phyloP scores from a whole-genome alignment of 2,888 invertebrate genomes.

The Synanthedon vespiformis region DNA sequence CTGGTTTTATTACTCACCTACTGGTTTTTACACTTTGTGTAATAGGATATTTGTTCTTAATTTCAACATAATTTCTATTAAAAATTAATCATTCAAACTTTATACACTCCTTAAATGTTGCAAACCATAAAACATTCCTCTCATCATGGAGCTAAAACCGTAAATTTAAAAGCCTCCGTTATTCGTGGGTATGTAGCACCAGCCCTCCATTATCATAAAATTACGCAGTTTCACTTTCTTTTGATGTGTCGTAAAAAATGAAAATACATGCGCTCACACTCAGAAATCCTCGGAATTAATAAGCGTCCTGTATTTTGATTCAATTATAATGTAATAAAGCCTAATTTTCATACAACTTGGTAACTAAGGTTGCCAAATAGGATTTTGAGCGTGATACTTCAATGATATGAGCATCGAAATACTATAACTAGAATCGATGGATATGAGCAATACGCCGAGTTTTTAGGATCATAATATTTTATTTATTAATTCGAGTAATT shows the following conservation, averaged over 20 bases:
- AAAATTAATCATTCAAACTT: too few relatives aligned
- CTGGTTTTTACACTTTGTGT: too few relatives aligned
- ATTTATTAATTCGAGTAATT: too few relatives aligned
- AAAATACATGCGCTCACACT: slow-evolving; percentile 37
- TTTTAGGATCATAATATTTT: too few relatives aligned
- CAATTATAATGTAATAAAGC: too few relatives aligned
- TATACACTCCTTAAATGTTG: slow-evolving; percentile 30
- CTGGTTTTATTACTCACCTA: too few relatives aligned
- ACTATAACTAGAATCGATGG: too few relatives aligned
- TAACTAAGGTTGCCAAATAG: too few relatives aligned
- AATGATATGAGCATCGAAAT: too few relatives aligned
- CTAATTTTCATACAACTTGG: too few relatives aligned
- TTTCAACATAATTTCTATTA: slow-evolving; percentile 9
- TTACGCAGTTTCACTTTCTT: slow-evolving; percentile 65
- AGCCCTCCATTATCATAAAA: slow-evolving; percentile 65
- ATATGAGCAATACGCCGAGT: too few relatives aligned
- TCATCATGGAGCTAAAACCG: slow-evolving; percentile 46
- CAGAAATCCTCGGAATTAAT: slow-evolving; percentile 14
- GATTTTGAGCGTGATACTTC: too few relatives aligned
- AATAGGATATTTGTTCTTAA: background rate
- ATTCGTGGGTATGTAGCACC: slow-evolving; percentile 38
- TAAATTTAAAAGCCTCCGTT: slow-evolving; percentile 64
- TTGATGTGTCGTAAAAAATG: slow-evolving; percentile 63
- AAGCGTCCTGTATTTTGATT: slow-evolving; percentile 2
- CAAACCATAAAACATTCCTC: slow-evolving; percentile 44